Percentiles rank a stretch among this genome's conserved stretches.
Conservation (phyloP, 2,113 vertebrate species). For the Daubentonia madagascariensis region DNA sequence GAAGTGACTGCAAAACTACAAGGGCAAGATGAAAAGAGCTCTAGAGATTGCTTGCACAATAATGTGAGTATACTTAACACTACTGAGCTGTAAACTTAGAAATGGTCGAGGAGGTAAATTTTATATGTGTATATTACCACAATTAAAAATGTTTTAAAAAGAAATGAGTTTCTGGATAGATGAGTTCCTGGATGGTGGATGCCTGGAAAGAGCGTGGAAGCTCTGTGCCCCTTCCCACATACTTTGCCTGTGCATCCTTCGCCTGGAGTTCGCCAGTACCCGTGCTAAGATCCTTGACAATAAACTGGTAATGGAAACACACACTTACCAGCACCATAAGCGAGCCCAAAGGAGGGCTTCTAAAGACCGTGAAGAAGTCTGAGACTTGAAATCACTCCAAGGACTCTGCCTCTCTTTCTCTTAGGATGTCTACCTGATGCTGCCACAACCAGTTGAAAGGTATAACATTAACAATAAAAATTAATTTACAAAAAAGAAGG, state of each 20-base stretch:
- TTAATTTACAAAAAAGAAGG: background rate
- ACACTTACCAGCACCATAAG: too few species aligned
- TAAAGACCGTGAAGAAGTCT: background rate
- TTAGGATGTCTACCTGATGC: background rate
- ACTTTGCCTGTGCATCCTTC: too few species aligned
- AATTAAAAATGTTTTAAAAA: background rate
- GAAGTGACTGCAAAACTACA: background rate
- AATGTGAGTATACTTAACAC: background rate
- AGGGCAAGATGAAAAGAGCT: background rate
- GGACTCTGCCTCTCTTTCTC: background rate
- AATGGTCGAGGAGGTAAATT: background rate
- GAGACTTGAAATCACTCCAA: background rate
- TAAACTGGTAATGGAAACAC: too few species aligned
- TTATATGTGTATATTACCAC: background rate
- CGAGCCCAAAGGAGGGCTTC: background rate
- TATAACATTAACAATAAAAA: background rate
- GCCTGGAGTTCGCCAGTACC: too few species aligned
- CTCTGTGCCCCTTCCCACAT: too few species aligned
- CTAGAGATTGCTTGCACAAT: rapidly evolving
- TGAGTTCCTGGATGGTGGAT: too few species aligned
- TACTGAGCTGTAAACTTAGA: too few species aligned
- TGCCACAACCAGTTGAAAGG: background rate
- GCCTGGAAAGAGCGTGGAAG: too few species aligned
- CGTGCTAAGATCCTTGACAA: too few species aligned
- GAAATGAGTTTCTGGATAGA: background rate